Evolutionary conservation across 2,113 vertebrate species (phyloP).

Genomic region (Zootoca vivipara): DNA sequence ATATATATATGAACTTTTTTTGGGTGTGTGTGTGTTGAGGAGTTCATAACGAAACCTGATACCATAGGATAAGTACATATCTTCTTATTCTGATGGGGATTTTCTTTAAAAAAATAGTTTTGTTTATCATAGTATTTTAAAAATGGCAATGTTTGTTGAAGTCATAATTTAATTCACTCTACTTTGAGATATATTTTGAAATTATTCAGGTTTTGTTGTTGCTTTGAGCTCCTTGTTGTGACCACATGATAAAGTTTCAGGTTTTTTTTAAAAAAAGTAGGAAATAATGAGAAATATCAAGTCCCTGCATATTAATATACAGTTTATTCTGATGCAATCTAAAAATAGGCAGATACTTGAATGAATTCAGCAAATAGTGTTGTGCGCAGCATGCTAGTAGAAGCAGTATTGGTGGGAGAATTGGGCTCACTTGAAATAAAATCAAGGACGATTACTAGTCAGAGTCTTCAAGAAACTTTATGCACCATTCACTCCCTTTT

Average conservation of each 20-base stretch:
- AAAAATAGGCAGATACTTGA: neutral
- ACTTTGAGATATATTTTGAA: neutral
- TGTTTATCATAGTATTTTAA: neutral
- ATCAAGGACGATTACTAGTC: slow-evolving; percentile 1
- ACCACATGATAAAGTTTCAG: neutral
- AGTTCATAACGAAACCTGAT: neutral
- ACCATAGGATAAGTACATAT: neutral
- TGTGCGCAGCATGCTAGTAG: neutral
- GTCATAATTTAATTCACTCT: neutral
- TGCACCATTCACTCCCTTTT: neutral
- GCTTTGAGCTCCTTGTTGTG: slow-evolving; percentile 9
- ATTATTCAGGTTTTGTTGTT: neutral
- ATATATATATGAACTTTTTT: neutral
- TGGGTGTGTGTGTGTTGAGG: neutral
- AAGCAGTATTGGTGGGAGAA: slow-evolving; percentile 3
- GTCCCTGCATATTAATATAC: neutral
- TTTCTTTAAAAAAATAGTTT: neutral
- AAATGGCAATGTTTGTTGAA: neutral
- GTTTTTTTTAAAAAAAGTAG: rapidly evolving
- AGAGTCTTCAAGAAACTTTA: neutral
- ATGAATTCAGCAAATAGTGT: neutral
- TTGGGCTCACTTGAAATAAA: neutral
- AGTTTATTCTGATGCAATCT: neutral
- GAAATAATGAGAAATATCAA: neutral
- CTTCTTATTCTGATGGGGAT: neutral